Base-by-base conservation (phyloP, 2,797 vertebrate species). In the Siniperca undulata region DNA sequence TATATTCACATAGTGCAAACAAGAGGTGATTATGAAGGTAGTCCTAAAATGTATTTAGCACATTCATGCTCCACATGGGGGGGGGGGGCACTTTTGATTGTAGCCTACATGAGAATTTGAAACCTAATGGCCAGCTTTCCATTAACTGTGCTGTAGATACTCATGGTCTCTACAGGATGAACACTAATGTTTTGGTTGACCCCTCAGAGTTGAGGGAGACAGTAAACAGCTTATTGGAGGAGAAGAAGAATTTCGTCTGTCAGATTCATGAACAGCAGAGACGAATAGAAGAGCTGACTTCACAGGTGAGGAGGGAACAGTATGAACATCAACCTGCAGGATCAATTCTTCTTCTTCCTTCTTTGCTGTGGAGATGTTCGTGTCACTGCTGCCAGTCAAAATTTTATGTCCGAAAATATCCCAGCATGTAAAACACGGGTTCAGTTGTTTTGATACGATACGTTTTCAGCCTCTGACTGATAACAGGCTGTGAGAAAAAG, bases 251-350 rank as follows among this genome's bases (percentile, higher is more conserved):
- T 27, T 92, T 95, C 3, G 76, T 93, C 4, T 95, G 95, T 93
- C 94, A 96, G 93, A 82, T 96, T 66, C 95, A 95, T 58, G 94
- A 97, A 52, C 95, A 96, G 86, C 94, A 95, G 89, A 91, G 89
- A 74, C 91, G 86, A 46, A 94, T 95, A 46, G 94, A 96, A 30
- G 96, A 95, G 81, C 85, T 96, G 82, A 94, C 78, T 0, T 20
- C 81, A 3, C 94, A 94, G 89, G 96, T 96, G 90, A 95, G 89
- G 77, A 75, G 1, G 22, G 11, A 36, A 19, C 9, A 13, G 6
- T 3, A 11, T 1, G 3, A 0, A 27, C 58, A 20, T 20, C 17
- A 12, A 42, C 53, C 68, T 9, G 14, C 56, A 40, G 36, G 34
- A 55, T 5, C 11, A n/a, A 42, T 22, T 42, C 62, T 9, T 46